Conservation (phyloP, 2,888 invertebrate species). For the Pseudanteris insignis region DNA sequence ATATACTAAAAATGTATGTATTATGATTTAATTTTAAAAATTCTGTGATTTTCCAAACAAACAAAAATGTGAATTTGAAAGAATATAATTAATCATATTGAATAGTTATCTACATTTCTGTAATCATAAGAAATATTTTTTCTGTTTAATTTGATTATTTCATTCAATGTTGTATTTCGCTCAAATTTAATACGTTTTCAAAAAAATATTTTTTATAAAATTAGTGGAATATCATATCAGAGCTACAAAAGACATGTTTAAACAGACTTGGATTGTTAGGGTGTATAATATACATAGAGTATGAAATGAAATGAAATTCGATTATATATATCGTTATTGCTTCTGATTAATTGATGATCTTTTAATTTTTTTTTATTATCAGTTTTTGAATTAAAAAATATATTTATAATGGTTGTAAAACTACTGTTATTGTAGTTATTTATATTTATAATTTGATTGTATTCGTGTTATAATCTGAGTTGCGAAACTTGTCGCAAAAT, state of each 20-base stretch:
- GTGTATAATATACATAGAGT: slow-evolving; percentile 29
- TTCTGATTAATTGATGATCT: slow-evolving; percentile 6
- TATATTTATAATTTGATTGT: too few species aligned
- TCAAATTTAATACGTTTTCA: slow-evolving; percentile 27
- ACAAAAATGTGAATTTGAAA: slow-evolving; percentile 6
- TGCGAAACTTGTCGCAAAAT: not conserved
- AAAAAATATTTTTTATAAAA: slow-evolving; percentile 8
- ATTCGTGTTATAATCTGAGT: too few species aligned
- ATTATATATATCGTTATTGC: slow-evolving; percentile 14
- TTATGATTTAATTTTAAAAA: too few species aligned
- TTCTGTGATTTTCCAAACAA: too few species aligned
- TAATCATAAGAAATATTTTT: too few species aligned
- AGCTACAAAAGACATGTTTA: slow-evolving; percentile 38
- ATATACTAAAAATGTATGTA: too few species aligned
- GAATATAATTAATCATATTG: too few species aligned
- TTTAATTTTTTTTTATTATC: not conserved
- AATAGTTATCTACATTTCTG: too few species aligned
- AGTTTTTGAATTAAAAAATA: not conserved
- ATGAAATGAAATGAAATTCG: slow-evolving; percentile 20
- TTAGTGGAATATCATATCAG: slow-evolving; percentile 16
- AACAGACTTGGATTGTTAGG: slow-evolving; percentile 38
- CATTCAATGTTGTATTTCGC: slow-evolving; percentile 11
- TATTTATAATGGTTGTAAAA: too few species aligned
- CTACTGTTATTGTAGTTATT: too few species aligned
- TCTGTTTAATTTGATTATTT: too few species aligned